phyloP scores from a whole-genome alignment of 2,113 vertebrate genomes.

The Tragelaphus buxtoni region DNA sequence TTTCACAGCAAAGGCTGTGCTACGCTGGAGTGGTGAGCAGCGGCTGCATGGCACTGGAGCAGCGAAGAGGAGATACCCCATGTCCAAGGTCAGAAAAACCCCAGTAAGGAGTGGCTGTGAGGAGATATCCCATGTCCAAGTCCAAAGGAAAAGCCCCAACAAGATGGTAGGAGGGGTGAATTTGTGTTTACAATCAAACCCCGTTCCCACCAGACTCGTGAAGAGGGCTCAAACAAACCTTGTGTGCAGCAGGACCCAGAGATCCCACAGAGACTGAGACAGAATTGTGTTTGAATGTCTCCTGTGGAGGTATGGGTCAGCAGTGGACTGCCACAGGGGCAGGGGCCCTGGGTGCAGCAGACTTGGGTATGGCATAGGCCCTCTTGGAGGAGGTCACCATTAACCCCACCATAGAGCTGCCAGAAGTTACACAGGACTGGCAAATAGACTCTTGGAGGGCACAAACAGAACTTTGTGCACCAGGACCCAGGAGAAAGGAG shows the following conservation, averaged over 20 bases:
- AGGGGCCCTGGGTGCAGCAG: not conserved
- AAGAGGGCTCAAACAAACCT: not conserved
- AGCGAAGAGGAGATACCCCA: not conserved
- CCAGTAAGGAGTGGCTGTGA: not conserved
- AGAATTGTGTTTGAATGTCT: not conserved
- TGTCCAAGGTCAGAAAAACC: not conserved
- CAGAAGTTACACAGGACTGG: not conserved
- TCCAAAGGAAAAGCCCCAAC: not conserved
- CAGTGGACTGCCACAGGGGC: not conserved
- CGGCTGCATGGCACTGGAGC: too few species aligned
- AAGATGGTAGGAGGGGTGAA: not conserved
- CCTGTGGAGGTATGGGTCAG: not conserved
- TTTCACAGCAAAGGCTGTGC: not conserved
- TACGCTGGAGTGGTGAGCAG: fast-evolving
- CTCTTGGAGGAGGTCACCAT: not conserved
- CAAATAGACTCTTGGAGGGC: fast-evolving
- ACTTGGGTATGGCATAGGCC: not conserved
- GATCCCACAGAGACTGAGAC: not conserved
- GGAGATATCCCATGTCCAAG: not conserved
- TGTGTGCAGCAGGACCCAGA: fast-evolving
- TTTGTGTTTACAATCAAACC: not conserved
- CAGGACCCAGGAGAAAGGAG: not conserved
- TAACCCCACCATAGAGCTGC: not conserved
- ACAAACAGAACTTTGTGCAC: not conserved
- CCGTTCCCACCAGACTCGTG: not conserved